Base-by-base conservation (phyloP, 1,140 invertebrate genomes). In the Aphaenogaster floridana region DNA sequence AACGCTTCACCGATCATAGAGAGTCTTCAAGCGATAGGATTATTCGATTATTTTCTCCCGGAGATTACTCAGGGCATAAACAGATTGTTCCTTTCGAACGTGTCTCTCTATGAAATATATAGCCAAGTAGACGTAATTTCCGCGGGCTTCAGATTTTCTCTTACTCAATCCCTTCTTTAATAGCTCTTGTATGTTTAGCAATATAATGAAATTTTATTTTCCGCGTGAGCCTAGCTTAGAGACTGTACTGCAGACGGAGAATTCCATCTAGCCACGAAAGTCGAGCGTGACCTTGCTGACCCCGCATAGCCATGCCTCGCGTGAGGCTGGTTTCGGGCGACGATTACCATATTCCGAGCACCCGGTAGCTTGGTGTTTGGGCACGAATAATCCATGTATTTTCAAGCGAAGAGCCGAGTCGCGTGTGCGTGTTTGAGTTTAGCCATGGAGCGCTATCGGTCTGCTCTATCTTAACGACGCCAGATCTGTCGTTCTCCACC, bases 401-500 rank as follows among this genome's bases (percentile, higher is more conserved):
- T 91, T 90, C 91, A 87, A 91, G 64, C 89, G 76, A 76, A 15
- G 80, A 89, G 59, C n/a, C 3, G 71, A 17, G 66, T 66, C 80
- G 52, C 50, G 76, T 57, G 87, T 68, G 86, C 77, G 78, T 85
- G 87, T 84, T 86, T 86, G 85, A 89, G 88, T 89, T 88, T 91
- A 88, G 63, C 72, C 79, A 87, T 52, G 87, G 74, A 87, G 34
- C 86, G 89, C 76, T 93, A 94, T 94, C 93, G 85, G 77, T 2
- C 69, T 42, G 77, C 88, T 92, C 86, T 91, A 93, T 94, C 93
- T 94, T 92, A 94, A 92, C 93, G 91, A 93, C 87, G 86, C 87
- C 81, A 89, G 90, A 94, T 92, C 92, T 90, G 91, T 93, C 91
- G 89, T 86, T 88, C 80, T 71, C 72, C 74, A 66, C 84, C 63